Evolutionary conservation across 2,888 invertebrate genomes (phyloP), one percentile per base, ranked within the genome.

Genomic region (Macrosiphum euphorbiae): DNA sequence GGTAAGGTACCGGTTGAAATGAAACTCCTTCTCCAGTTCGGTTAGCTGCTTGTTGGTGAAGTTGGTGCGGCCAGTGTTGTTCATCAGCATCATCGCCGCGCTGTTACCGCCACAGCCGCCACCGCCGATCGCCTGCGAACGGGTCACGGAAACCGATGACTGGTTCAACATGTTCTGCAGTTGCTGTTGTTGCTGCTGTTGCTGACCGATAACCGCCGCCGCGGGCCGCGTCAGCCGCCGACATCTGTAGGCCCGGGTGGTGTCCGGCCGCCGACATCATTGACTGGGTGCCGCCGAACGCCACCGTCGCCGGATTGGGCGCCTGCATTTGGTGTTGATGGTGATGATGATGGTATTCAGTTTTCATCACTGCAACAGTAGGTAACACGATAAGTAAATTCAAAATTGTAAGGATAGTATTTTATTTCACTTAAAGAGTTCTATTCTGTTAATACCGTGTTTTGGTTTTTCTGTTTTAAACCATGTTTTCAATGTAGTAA

Each of bases 41-140:
- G 99, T 99, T 95, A 99, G 97, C 96, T 99, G 99, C 96, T 99
- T 99, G 96, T 99, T 99, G 95, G 99, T 99, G 96, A 99, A 99
- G 96, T 99, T 99, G 84, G 99, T 99, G 93, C 99, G 97, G 67
- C 99, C 99, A 28, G 98, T 98, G 96, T 98, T 98, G 96, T 98
- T 98, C 93, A 95, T 95, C 90, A 95, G 94, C 84, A 94, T 47
- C 90, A 94, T 88, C 20, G 93, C 90, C 50, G 92, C 92, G 87
- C 41, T 58, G 92, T 55, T 78, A 35, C 89, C 85, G 28, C 85
- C 90, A 35, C 67, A 35, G 61, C 41, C 35, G 84, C 55, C 55
- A 20, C 89, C 84, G 85, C 61, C 90, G 47, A 93, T 94, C 28
- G 55, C 89, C 85, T 94, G 93, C 47, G 93, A 94, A 47, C 90